phyloP scores from a whole-genome alignment of 2,113 vertebrate genomes.

The Anhinga anhinga region DNA sequence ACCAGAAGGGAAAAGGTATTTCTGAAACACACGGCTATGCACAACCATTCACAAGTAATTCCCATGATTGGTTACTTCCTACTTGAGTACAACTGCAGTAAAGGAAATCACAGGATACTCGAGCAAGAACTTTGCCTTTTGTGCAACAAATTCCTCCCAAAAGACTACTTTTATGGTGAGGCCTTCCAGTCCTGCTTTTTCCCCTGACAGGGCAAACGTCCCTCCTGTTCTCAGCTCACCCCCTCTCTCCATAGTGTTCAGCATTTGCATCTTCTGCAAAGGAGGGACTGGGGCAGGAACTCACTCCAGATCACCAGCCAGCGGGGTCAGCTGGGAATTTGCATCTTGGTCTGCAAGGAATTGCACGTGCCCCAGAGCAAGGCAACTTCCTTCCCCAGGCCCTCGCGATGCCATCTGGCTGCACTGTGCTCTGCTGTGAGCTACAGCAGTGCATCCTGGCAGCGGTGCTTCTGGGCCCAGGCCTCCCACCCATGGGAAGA shows the following conservation, averaged over 20 bases:
- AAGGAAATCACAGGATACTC: constrained; percentile 15
- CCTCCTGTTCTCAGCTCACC: neutral
- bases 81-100: neutral
- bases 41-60: neutral
- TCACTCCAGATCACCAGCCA: neutral
- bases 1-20: neutral
- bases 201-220: neutral
- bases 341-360: neutral
- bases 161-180: neutral
- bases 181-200: neutral
- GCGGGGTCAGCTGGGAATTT: neutral
- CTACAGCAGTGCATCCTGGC: neutral
- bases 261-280: neutral
- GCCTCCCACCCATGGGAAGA: neutral
- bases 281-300: neutral
- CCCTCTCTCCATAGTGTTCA: rapidly evolving
- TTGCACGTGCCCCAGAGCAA: neutral
- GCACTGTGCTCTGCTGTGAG: neutral
- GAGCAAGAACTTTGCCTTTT: neutral
- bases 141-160: neutral
- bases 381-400: neutral
- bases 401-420: rapidly evolving
- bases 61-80: neutral
- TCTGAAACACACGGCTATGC: neutral
- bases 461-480: rapidly evolving